These are phyloP conservation scores for Malurus alboscapulatus DNA, from an alignment of 2,113 vertebrate species.

Conservation along the genomic window DNA sequence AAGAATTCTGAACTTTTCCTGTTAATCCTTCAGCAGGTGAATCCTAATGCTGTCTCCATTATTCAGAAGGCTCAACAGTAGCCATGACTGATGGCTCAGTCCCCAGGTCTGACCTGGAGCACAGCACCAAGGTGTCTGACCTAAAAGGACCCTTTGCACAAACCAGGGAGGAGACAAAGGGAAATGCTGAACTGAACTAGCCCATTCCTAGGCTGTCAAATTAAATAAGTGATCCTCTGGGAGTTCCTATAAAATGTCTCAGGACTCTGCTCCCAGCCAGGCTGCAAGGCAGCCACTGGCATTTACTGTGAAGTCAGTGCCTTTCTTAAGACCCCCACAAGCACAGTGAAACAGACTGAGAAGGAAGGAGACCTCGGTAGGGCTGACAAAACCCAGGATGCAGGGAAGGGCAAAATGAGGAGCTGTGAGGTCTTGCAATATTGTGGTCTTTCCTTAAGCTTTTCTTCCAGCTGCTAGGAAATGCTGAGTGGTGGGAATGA, in stretches of 20 bases:
- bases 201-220: background rate
- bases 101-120: background rate
- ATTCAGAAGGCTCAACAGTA: background rate
- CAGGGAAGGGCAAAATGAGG: background rate
- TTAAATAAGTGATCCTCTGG: background rate
- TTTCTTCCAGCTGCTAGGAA: background rate
- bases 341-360: background rate
- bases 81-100: background rate
- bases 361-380: background rate
- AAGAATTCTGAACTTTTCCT: background rate
- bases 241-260: background rate
- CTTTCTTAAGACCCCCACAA: background rate
- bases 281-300: background rate
- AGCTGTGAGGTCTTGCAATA: background rate
- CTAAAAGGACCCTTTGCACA: background rate
- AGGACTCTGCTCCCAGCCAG: background rate
- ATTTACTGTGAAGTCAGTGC: background rate
- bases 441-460: background rate
- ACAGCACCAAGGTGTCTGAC: background rate
- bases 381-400: background rate
- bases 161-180: background rate
- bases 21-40: background rate
- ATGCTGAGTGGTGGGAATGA: background rate
- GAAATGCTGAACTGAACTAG: background rate
- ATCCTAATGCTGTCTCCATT: background rate